A percentile compares a stretch with the other conserved stretches of the same genome.
Evolutionary conservation across 2,888 invertebrate species (phyloP).

Genomic region (Vanessa cardui): DNA sequence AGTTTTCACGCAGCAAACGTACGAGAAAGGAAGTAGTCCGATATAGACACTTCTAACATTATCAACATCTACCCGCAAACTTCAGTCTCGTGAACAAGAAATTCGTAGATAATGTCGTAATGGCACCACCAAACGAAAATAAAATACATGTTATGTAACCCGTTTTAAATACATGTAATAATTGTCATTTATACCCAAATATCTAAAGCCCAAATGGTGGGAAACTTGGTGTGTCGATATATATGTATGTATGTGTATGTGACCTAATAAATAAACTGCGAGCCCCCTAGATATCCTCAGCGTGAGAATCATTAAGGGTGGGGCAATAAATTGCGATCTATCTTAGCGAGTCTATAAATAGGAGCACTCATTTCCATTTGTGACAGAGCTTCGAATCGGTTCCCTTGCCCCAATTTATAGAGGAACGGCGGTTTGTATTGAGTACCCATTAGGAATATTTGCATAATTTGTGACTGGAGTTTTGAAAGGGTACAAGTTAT

Average conservation of each 20-base stretch:
- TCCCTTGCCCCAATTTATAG: background rate
- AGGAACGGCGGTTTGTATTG: background rate
- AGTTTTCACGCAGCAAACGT: too few relatives aligned
- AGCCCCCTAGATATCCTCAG: conserved; percentile 8
- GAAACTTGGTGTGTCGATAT: background rate
- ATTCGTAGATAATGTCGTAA: too few relatives aligned
- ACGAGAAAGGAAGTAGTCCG: too few relatives aligned
- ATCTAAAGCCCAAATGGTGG: too few relatives aligned
- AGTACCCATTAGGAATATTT: background rate
- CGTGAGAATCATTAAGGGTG: conserved; percentile 20
- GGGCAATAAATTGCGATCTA: conserved; percentile 29
- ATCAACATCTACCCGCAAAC: too few relatives aligned
- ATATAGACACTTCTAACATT: too few relatives aligned
- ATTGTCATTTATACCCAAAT: too few relatives aligned
- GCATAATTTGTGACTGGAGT: background rate
- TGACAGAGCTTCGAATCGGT: conserved; percentile 17
- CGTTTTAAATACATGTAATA: too few relatives aligned
- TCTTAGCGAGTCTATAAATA: conserved; percentile 44
- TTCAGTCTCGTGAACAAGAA: too few relatives aligned
- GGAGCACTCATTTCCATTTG: conserved; percentile 49
- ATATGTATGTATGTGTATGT: background rate
- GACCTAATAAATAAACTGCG: background rate
- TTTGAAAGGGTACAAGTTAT: too few relatives aligned
- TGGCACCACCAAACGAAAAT: too few relatives aligned
- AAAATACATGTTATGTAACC: too few relatives aligned